Percentiles rank a stretch among this genome's conserved stretches.
phyloP scores from a whole-genome alignment of 2,888 invertebrate species.

The Troilus luridus region DNA sequence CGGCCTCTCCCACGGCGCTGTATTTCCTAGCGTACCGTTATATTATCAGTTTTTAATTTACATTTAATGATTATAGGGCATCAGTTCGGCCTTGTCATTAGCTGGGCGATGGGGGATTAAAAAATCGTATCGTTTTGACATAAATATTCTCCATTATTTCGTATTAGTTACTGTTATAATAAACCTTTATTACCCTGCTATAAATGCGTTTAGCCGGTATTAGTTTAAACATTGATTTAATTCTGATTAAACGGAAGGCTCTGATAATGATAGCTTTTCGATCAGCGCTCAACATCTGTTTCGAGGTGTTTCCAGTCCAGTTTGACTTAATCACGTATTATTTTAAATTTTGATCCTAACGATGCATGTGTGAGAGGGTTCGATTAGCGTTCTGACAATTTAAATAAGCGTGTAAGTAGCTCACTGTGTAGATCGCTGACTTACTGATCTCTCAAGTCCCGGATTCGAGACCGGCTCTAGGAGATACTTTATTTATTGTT shows the following conservation, averaged over 20 bases:
- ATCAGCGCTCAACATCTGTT: background rate
- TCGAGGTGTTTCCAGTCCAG: background rate
- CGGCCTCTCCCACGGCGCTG: background rate
- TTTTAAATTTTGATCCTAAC: background rate
- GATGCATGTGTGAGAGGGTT: background rate
- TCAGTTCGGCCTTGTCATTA: background rate
- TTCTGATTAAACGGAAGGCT: background rate
- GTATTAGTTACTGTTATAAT: conserved; percentile 30
- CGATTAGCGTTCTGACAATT: background rate
- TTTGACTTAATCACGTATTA: background rate
- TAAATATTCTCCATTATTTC: background rate
- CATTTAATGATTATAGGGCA: conserved; percentile 10
- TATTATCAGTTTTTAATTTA: conserved; percentile 9
- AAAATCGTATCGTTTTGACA: background rate
- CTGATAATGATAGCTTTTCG: background rate
- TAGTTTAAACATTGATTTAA: background rate
- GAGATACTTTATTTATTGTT: too few species aligned
- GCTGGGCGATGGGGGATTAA: background rate
- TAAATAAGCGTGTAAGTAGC: background rate
- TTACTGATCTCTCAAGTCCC: too few species aligned
- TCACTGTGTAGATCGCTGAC: too few species aligned
- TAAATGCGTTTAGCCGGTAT: background rate
- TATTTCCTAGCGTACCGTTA: background rate
- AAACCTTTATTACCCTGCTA: background rate
- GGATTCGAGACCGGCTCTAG: too few species aligned